Evolutionary conservation across 2,888 invertebrate genomes (phyloP).

Genomic region (Eupithecia insigniata): DNA sequence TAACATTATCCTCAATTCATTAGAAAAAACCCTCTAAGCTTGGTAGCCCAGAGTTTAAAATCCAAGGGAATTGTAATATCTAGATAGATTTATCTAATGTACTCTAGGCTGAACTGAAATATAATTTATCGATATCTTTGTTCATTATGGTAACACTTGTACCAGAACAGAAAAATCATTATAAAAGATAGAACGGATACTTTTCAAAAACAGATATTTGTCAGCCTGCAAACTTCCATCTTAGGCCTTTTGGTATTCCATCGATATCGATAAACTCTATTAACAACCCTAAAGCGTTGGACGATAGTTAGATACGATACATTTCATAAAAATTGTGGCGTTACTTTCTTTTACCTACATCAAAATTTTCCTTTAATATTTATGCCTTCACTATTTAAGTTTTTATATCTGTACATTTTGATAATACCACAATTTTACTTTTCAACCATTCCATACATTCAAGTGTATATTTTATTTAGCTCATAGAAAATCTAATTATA

Average conservation of each 20-base stretch:
- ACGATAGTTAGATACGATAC: conserved; percentile 40
- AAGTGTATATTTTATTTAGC: conserved; percentile 73
- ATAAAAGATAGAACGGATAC: not conserved
- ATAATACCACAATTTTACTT: conserved; percentile 39
- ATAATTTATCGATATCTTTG: conserved; percentile 33
- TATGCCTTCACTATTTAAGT: not conserved
- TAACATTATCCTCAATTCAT: conserved; percentile 33
- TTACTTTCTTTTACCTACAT: not conserved
- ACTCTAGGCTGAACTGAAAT: conserved; percentile 12
- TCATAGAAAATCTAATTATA: conserved; percentile 81
- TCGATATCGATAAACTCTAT: conserved; percentile 38
- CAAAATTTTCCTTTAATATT: not conserved
- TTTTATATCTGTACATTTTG: conserved; percentile 15
- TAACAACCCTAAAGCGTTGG: conserved; percentile 36
- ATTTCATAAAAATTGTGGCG: conserved; percentile 31
- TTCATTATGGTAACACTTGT: conserved; percentile 11
- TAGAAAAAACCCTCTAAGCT: conserved; percentile 35
- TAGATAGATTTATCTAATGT: conserved; percentile 40
- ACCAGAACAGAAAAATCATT: not conserved
- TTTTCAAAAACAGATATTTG: conserved; percentile 24
- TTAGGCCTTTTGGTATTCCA: not conserved
- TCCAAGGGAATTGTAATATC: conserved; percentile 33
- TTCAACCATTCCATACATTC: conserved; percentile 58
- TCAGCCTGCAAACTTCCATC: not conserved
- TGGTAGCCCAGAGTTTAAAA: conserved; percentile 29